Evolutionary conservation across 2,888 invertebrate species (phyloP).

Genomic region (Callyntrura sp.): DNA sequence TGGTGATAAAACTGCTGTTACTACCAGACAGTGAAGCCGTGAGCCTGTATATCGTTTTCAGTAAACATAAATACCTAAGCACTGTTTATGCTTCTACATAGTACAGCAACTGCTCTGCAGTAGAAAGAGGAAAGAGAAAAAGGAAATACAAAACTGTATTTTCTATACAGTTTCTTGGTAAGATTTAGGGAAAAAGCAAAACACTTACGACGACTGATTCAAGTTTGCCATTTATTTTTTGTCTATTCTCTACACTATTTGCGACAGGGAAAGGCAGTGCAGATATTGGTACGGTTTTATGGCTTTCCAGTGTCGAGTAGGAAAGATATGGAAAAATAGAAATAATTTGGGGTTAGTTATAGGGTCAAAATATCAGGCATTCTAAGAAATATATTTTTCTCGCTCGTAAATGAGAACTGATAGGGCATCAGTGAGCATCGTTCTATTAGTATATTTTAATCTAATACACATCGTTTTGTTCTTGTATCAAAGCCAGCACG

Average conservation of each 20-base stretch:
- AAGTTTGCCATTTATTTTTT: slow-evolving; percentile 69
- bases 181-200: slow-evolving; percentile 47
- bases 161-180: background rate
- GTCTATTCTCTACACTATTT: background rate
- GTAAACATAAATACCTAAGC: slow-evolving; percentile 47
- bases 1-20: slow-evolving; percentile 61
- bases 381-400: background rate
- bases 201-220: slow-evolving; percentile 65
- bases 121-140: background rate
- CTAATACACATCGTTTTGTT: background rate
- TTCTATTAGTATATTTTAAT: too few relatives aligned
- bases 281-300: slow-evolving; percentile 37
- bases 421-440: background rate
- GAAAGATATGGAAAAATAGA: slow-evolving; percentile 32
- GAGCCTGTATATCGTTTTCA: slow-evolving; percentile 42
- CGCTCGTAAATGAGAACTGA: slow-evolving; percentile 25
- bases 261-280: background rate
- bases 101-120: background rate
- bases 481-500: background rate
- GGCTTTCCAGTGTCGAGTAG: slow-evolving; percentile 45
- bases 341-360: slow-evolving; percentile 50
- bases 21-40: slow-evolving; percentile 33
- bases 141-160: background rate
- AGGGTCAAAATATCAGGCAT: background rate
- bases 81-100: slow-evolving; percentile 1